Percentiles rank a stretch among this genome's conserved stretches.
phyloP scores from a whole-genome alignment of 1,140 invertebrate species.

The Thalassaphorura encarpata region DNA sequence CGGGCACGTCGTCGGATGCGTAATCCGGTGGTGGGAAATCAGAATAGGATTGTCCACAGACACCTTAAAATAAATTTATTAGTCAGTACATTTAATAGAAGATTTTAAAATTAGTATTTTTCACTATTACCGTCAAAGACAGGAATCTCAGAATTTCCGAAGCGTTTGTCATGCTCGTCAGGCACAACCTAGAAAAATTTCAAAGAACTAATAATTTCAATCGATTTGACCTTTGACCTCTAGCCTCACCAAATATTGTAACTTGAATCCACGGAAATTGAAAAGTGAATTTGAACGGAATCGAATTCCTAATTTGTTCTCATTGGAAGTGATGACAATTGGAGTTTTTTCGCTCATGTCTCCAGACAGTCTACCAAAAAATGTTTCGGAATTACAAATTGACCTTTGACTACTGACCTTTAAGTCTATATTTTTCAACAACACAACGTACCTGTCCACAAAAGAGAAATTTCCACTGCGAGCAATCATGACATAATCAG shows the following conservation, averaged over 20 bases:
- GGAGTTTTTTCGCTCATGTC: slow-evolving; percentile 26
- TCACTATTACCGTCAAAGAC: slow-evolving; percentile 8
- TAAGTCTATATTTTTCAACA: background rate
- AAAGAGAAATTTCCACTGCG: slow-evolving; percentile 22
- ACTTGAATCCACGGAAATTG: slow-evolving; percentile 30
- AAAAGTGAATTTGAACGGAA: slow-evolving; percentile 26
- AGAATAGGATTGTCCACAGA: background rate
- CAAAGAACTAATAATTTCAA: too few relatives aligned
- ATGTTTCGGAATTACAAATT: too few relatives aligned
- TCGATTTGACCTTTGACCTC: background rate
- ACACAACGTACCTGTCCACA: slow-evolving; percentile 19
- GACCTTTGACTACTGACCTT: background rate
- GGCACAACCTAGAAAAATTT: too few relatives aligned
- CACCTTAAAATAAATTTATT: background rate
- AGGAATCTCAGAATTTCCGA: background rate
- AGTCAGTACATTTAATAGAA: background rate
- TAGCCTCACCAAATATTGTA: slow-evolving; percentile 23
- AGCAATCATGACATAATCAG: slow-evolving; percentile 27
- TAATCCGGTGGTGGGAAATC: background rate
- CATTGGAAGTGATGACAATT: slow-evolving; percentile 21
- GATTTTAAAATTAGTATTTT: background rate
- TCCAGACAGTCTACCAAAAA: slow-evolving; percentile 19
- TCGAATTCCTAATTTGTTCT: slow-evolving; percentile 26
- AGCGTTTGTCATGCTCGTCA: background rate
- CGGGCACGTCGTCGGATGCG: too few relatives aligned